Evolutionary conservation across 2,797 vertebrate genomes (phyloP).

Genomic region (Tapirus indicus): DNA sequence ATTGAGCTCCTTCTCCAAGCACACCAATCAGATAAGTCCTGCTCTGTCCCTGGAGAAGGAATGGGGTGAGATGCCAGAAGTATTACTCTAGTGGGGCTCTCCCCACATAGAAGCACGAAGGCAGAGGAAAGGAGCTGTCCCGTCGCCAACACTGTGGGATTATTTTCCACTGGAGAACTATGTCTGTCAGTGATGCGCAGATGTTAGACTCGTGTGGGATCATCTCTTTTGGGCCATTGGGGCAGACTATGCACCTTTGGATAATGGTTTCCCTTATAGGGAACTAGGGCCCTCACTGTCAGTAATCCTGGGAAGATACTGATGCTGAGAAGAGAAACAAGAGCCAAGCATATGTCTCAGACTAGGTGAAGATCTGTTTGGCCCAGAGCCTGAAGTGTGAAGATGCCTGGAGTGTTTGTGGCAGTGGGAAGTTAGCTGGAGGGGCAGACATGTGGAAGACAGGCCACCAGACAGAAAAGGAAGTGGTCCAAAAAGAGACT

Average conservation of each 20-base stretch:
- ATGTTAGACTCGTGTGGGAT: too few species aligned
- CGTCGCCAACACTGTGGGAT: background rate
- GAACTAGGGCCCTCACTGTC: background rate
- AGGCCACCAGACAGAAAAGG: background rate
- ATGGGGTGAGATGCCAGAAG: too few species aligned
- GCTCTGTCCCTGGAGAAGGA: background rate
- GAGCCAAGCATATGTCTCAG: background rate
- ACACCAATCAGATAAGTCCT: too few species aligned
- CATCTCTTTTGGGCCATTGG: background rate
- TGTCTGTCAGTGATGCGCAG: background rate
- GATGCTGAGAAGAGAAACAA: background rate
- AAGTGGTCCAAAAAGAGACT: background rate
- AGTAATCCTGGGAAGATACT: background rate
- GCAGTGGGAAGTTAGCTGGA: background rate
- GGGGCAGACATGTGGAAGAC: background rate
- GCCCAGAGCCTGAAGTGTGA: background rate
- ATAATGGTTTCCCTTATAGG: background rate
- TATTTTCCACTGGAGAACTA: background rate
- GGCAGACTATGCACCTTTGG: background rate
- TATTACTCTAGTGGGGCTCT: fast-evolving
- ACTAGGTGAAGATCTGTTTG: background rate
- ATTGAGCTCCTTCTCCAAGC: background rate
- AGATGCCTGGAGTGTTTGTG: background rate
- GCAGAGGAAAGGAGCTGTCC: background rate
- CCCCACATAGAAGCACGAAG: background rate